phyloP scores from a whole-genome alignment of 2,888 invertebrate genomes.

The Tachina lurida region DNA sequence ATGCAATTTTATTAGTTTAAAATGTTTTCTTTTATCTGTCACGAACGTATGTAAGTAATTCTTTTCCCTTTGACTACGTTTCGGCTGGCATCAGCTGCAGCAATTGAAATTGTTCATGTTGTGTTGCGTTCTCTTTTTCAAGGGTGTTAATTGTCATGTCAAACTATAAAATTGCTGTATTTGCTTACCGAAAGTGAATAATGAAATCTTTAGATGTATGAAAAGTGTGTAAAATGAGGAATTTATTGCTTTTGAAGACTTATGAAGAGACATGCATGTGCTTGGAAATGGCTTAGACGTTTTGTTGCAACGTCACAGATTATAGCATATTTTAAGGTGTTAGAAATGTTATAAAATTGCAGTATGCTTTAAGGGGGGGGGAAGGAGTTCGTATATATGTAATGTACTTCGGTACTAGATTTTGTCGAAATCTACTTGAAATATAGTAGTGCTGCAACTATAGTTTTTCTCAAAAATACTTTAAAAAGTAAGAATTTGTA shows the following conservation, averaged over 20 bases:
- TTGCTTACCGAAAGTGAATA: slow-evolving; percentile 9
- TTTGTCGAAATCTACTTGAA: too few species aligned
- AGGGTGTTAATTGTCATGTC: slow-evolving; percentile 65
- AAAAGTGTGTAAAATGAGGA: slow-evolving; percentile 44
- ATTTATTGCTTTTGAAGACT: slow-evolving; percentile 37
- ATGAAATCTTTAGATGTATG: slow-evolving; percentile 28
- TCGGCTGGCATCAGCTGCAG: slow-evolving; percentile 47
- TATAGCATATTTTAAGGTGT: slow-evolving; percentile 25
- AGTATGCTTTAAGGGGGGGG: background rate
- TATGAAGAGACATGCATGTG: slow-evolving; percentile 23
- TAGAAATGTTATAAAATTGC: background rate
- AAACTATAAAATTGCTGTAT: slow-evolving; percentile 43
- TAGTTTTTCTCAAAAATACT: too few species aligned
- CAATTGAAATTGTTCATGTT: background rate
- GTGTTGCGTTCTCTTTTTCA: background rate
- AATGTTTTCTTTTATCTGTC: slow-evolving; percentile 46
- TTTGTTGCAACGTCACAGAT: slow-evolving; percentile 1
- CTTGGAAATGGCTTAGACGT: background rate
- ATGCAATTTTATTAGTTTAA: slow-evolving; percentile 55
- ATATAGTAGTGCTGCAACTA: too few species aligned
- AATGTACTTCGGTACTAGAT: too few species aligned
- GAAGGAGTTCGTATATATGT: too few species aligned
- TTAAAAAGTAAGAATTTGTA: too few species aligned
- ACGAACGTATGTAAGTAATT: slow-evolving; percentile 10
- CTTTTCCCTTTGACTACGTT: slow-evolving; percentile 18